Base-by-base conservation (phyloP, 2,797 vertebrate genomes). In the Hylomyscus alleni region DNA sequence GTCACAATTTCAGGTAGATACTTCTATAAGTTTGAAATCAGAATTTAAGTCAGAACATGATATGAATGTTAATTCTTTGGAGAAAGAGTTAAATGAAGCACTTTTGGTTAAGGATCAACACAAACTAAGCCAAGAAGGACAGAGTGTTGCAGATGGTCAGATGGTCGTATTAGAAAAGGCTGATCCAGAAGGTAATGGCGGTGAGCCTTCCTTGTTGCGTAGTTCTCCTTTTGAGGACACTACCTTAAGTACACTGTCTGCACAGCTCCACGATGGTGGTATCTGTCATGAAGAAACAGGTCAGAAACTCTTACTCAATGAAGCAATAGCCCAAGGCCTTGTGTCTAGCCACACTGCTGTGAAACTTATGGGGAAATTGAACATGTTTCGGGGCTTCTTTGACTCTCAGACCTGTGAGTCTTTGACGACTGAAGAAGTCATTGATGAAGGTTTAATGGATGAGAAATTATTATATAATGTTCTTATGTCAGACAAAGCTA, bases 331-430 rank as follows among this genome's bases (percentile, higher is more conserved):
- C 37, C 97, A 97, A 5, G 99, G 99, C 0, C 90, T 98, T 22
- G 98, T 99, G 44, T 98, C 99, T 8, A 98, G 99, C 9, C 99
- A 99, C 92, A 99, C 99, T 0, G 99, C 99, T 11, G 98, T 99
- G 86, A 99, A 99, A 62, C 97, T 99, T 37, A 99, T 99, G 99
- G 99, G 98, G 96, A 98, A 98, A 95, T 98, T 99, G 89, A 98
- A 98, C 67, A 98, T 99, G 97, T 99, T 99, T 97, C 99, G 98
- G 9, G 99, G 99, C 78, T 99, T 99, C 98, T 98, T 99, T 75
- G 99, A 99, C 96, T 97, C 98, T 0, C 98, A 97, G 40, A 98
- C 99, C 0, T 96, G 98, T 0, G 99, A 99, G 50, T 98, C 99
- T 6, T 98, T 99, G 54, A 99, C 98, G 95, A 98, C 99, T 2